These are phyloP conservation scores for Galemys pyrenaicus DNA, from an alignment of 2,113 vertebrate genomes.

Conservation along the genomic window DNA sequence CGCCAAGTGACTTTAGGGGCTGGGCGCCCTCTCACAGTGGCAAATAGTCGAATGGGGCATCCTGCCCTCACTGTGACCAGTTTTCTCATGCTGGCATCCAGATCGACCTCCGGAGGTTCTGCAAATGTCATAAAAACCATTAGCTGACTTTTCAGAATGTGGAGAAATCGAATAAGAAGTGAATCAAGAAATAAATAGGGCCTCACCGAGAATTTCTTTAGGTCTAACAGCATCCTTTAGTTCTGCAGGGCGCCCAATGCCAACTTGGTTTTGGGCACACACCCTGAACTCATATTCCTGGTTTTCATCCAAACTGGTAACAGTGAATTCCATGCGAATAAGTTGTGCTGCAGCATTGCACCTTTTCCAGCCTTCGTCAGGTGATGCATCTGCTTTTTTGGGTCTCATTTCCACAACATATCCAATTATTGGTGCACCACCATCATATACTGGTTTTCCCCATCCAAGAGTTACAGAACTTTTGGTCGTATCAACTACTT, in stretches of 20 bases:
- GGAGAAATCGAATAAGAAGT: slow-evolving; percentile 21
- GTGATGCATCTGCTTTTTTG: slow-evolving; percentile 88
- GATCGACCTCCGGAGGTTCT: slow-evolving; percentile 95
- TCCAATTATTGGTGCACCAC: slow-evolving; percentile 96
- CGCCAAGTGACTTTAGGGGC: slow-evolving; percentile 95
- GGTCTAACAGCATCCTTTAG: slow-evolving; percentile 93
- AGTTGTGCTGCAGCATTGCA: slow-evolving; percentile 97
- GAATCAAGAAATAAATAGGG: neutral
- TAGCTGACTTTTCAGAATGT: slow-evolving; percentile 30
- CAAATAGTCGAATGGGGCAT: slow-evolving; percentile 97
- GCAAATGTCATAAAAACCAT: slow-evolving; percentile 74
- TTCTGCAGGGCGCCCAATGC: slow-evolving; percentile 94
- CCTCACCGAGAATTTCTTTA: slow-evolving; percentile 95
- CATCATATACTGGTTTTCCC: slow-evolving; percentile 95
- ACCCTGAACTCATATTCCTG: slow-evolving; percentile 96
- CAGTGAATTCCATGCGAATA: slow-evolving; percentile 93
- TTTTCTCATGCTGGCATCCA: slow-evolving; percentile 96
- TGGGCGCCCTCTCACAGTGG: slow-evolving; percentile 95
- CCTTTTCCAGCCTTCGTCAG: slow-evolving; percentile 95
- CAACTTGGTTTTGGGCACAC: slow-evolving; percentile 98
- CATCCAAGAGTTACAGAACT: slow-evolving; percentile 92
- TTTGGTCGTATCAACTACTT: slow-evolving; percentile 95
- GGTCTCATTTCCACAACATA: slow-evolving; percentile 96
- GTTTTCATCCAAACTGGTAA: slow-evolving; percentile 92
- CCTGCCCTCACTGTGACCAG: slow-evolving; percentile 95